Evolutionary conservation across 2,113 vertebrate genomes (phyloP), one percentile per base, ranked within the genome.

Genomic region (Siniperca knerii): DNA sequence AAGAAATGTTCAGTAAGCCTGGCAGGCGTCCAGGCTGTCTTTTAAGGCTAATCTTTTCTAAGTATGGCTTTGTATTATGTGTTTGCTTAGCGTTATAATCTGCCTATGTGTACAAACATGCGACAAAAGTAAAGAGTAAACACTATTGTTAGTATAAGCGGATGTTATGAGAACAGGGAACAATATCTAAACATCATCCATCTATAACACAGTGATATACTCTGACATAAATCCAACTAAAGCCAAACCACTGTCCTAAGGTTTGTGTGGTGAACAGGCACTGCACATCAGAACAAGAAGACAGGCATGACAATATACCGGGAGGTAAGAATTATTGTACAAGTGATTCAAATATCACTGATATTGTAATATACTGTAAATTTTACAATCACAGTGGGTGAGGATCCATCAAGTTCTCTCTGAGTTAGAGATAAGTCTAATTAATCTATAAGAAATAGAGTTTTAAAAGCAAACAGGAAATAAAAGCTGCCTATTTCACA

Each of bases 231-330:
- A 83, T 84, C 81, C 52, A 77, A 54, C 70, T 81, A 40, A 84
- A 85, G 52, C 89, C 86, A 88, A 90, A 88, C 80, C 81, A 25
- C 74, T 21, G 50, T 89, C 80, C 67, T 79, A 75, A 74, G 87
- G 83, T 88, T 83, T 86, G 93, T 87, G 91, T 95, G 92, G 77
- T 93, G 77, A 91, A 90, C 90, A 92, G 89, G 92, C 91, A 94
- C 91, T 84, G 81, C 75, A 92, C 87, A 74, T 87, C 23, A 37
- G 82, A 89, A 85, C 15, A 11, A 81, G 75, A 68, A 86, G 69
- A 92, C 61, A 48, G 76, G 50, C 44, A 50, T 29, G 73, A 91
- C 52, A 6, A 61, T n/a, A 72, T 25, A 81, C 79, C 37, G 62
- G 1, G n/a, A 88, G 84, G 82, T 87, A 81, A 90, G 10, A 74